Evolutionary conservation across 1,140 invertebrate species (phyloP), one percentile per base, ranked within the genome.

Genomic region (Nylanderia fulva): DNA sequence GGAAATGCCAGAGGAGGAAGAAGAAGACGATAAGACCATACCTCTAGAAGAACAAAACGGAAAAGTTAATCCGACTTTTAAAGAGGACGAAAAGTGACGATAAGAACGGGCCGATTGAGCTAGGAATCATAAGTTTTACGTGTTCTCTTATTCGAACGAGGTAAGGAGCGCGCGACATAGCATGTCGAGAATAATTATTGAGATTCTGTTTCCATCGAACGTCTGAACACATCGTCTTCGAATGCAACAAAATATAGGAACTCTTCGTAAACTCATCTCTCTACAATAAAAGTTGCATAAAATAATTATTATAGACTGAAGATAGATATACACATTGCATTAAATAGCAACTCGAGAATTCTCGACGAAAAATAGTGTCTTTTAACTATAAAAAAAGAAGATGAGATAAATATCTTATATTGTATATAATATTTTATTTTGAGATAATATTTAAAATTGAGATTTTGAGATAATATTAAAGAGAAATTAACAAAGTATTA

Each of bases 1-100:
- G 0, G 92, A 95, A 8, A 33, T 72, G 21, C 72, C 74, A 6
- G 79, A 90, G 61, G 88, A 90, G 21, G 88, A 93, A 21, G 80
- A 92, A 27, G 54, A n/a, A n/a, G n/a, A n/a, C 6, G 61, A 63
- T 1, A 76, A 90, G n/a, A 86, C 90, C 24, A 79, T 92, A 68
- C 80, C 93, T 4, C 52, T 92, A 11, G 83, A 90, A 15, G 84
- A 71, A 0, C 90, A 90, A 21, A 66, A 36, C n/a, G 90, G 91
- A 18, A 69, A 60, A 0, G n/a, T 83, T 21, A 92, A 91, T 69
- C 2, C 42, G 0, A 56, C 88, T 0, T 91, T 88, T 18, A 71
- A 71, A 0, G 68, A 93, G 29, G 76, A 86, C 8, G 79, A 92
- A 71, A 90, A 91, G 15, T 68, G 72, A 75, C 1, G 24, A 7